Percentiles rank a stretch among this genome's conserved stretches.
Conservation (phyloP, 2,797 vertebrate genomes). For the Avahi laniger region DNA sequence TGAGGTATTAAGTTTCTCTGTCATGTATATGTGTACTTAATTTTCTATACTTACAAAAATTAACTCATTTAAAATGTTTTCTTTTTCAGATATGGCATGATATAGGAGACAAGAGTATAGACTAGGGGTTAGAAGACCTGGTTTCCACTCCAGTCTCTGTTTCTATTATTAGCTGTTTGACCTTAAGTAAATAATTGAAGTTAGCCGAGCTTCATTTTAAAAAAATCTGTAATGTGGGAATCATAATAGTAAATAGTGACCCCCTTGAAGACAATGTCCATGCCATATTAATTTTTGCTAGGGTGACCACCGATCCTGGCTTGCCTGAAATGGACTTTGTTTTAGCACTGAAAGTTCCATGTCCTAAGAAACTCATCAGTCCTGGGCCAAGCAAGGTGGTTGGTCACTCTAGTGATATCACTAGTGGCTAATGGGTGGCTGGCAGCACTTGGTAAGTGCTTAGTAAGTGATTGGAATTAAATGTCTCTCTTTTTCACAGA, state of each 20-base stretch:
- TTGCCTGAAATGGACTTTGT: neutral
- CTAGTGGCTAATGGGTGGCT: neutral
- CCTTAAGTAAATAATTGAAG: neutral
- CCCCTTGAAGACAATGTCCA: neutral
- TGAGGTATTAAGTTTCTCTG: neutral
- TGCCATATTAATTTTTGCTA: neutral
- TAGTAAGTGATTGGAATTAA: neutral
- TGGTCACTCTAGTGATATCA: neutral
- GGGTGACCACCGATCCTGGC: neutral
- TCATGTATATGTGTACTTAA: neutral
- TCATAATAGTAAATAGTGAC: neutral
- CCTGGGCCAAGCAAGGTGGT: neutral
- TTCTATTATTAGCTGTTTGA: slow-evolving; percentile 9
- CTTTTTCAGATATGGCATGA: neutral
- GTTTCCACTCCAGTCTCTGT: neutral
- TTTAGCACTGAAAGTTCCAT: neutral
- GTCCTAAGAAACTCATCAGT: neutral
- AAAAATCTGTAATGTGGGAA: neutral
- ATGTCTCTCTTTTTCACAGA: neutral
- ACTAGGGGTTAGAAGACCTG: neutral
- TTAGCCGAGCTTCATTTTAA: neutral
- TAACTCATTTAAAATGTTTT: neutral
- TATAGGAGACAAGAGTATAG: neutral
- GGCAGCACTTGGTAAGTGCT: neutral
- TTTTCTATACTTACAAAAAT: neutral